These are phyloP conservation scores for Triplophysa tibetana DNA, from an alignment of 2,113 vertebrate species.

Conservation along the genomic window DNA sequence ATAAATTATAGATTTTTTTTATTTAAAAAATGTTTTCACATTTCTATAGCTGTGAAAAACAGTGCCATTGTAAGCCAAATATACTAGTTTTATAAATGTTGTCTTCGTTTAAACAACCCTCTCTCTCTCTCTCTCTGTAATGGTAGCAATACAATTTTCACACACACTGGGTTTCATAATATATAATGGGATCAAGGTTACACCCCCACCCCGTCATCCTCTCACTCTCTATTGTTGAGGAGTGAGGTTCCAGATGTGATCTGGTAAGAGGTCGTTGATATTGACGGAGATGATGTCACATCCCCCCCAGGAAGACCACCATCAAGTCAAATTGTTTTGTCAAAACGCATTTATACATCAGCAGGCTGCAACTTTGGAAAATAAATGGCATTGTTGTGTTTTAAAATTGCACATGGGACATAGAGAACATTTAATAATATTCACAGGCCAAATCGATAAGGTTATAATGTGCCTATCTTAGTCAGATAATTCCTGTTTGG, in stretches of 20 bases:
- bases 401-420: no score
- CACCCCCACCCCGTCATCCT: background rate
- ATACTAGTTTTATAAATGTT: background rate
- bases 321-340: background rate
- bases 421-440: no score
- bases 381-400: no score
- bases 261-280: background rate
- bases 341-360: background rate
- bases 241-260: slow-evolving; percentile 54
- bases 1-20: background rate
- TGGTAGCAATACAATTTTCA: background rate
- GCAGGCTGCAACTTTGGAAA: background rate
- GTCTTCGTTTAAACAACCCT: background rate
- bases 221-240: slow-evolving; percentile 43
- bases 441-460: no score
- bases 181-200: background rate
- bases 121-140: background rate
- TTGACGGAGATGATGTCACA: slow-evolving; percentile 46
- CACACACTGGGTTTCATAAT: background rate
- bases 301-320: background rate
- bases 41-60: background rate
- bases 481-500: no score
- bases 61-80: background rate
- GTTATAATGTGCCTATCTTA: no score
- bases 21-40: background rate